A percentile compares a stretch with the other conserved stretches of the same genome.
Conservation (phyloP, 2,113 vertebrate genomes). For the Sinocyclocheilus rhinocerous region DNA sequence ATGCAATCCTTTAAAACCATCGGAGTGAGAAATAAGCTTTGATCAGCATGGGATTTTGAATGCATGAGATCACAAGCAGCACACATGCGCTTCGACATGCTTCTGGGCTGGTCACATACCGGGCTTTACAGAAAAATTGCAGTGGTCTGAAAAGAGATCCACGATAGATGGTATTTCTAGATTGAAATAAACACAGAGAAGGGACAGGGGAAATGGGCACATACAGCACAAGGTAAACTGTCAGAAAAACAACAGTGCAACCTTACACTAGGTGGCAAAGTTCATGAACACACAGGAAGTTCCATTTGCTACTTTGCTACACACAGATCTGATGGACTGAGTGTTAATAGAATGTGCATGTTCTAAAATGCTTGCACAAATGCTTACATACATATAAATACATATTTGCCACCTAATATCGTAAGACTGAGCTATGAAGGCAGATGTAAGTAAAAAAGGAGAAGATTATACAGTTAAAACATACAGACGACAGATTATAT, state of each 20-base stretch:
- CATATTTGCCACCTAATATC: conserved; percentile 36
- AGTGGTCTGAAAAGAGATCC: conserved; percentile 80
- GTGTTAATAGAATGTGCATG: neutral
- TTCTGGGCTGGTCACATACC: conserved; percentile 76
- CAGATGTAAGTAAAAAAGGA: neutral
- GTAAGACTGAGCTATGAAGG: conserved; percentile 12
- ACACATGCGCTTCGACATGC: conserved; percentile 69
- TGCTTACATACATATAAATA: neutral
- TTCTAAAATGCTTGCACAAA: neutral
- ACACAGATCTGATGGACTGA: neutral
- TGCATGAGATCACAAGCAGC: conserved; percentile 59
- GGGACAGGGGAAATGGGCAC: conserved; percentile 57
- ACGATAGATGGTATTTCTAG: conserved; percentile 78
- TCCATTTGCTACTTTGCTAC: neutral
- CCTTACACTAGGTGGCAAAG: conserved; percentile 41
- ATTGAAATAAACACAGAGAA: conserved; percentile 74
- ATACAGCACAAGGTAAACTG: conserved; percentile 56
- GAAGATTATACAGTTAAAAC: neutral
- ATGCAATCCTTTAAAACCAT: neutral
- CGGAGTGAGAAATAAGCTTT: conserved; percentile 28
- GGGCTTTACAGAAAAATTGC: conserved; percentile 80
- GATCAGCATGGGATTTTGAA: conserved; percentile 48
- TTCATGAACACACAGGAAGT: neutral
- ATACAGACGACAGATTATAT: neutral
- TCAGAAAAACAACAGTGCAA: conserved; percentile 49